Evolutionary conservation across 2,888 invertebrate species (phyloP).

Genomic region (Dryobotodes eremita): DNA sequence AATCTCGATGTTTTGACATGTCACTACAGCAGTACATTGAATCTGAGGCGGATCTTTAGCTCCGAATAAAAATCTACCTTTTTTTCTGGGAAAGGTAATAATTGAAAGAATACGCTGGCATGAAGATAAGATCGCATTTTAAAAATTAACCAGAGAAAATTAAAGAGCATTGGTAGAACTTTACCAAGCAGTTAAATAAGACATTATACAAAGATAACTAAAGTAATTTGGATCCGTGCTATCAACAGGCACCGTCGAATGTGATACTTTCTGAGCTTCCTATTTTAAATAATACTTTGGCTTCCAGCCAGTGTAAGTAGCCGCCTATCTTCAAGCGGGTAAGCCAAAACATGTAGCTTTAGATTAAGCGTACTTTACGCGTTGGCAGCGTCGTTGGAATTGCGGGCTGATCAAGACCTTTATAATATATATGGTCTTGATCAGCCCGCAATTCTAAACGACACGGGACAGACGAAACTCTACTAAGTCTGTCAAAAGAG

Average conservation of each 20-base stretch:
- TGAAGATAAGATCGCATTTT: no score
- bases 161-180: background rate
- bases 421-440: background rate
- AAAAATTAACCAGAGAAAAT: background rate
- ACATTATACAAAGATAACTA: background rate
- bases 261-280: slow-evolving; percentile 2
- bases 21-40: background rate
- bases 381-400: slow-evolving; percentile 10
- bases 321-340: slow-evolving; percentile 15
- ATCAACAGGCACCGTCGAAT: slow-evolving; percentile 15
- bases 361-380: slow-evolving; percentile 17
- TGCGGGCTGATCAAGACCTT: slow-evolving; percentile 3
- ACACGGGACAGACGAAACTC: background rate
- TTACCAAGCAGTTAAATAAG: no score
- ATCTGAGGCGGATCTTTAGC: no score
- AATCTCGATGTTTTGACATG: background rate
- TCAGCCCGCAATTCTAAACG: background rate
- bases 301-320: slow-evolving; percentile 39
- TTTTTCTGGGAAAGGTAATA: background rate
- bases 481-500: background rate
- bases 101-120: no score
- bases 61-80: background rate
- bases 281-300: slow-evolving; percentile 38
- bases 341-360: slow-evolving; percentile 39
- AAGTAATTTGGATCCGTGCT: background rate